Evolutionary conservation across 2,888 invertebrate species (phyloP).

Genomic region (Lathronympha strigana): DNA sequence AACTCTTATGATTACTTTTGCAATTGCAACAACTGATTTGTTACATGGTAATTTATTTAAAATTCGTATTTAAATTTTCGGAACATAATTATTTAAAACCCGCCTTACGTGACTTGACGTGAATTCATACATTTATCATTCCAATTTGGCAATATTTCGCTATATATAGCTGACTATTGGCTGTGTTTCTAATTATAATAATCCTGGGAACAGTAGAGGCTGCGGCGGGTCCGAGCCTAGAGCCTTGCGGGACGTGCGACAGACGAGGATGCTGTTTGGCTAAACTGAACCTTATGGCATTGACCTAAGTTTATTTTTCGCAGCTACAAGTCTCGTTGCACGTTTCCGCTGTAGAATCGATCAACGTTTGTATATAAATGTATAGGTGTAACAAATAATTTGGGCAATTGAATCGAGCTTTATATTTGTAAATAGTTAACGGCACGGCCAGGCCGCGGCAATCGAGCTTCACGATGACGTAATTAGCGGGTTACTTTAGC

Average conservation of each 20-base stretch:
- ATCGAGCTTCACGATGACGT: slow-evolving; percentile 19
- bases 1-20: neutral
- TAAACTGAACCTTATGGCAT: no score
- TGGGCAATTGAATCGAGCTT: slow-evolving; percentile 42
- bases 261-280: neutral
- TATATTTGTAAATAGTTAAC: slow-evolving; percentile 37
- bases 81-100: neutral
- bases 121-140: slow-evolving; percentile 23
- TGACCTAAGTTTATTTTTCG: neutral
- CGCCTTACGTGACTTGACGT: neutral
- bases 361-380: slow-evolving; percentile 40
- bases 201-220: slow-evolving; percentile 29
- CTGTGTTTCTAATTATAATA: slow-evolving; percentile 34
- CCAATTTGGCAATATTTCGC: slow-evolving; percentile 22
- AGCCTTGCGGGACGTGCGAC: slow-evolving; percentile 4
- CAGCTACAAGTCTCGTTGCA: slow-evolving; percentile 2
- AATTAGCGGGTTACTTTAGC: slow-evolving; percentile 12
- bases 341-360: slow-evolving; percentile 19
- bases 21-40: no score
- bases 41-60: no score
- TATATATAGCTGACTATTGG: slow-evolving; percentile 28
- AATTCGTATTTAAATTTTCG: no score
- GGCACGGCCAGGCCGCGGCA: slow-evolving; percentile 18
- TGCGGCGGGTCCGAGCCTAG: slow-evolving; percentile 23
- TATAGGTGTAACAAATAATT: slow-evolving; percentile 35